phyloP scores from a whole-genome alignment of 2,113 vertebrate genomes.

The Cavia aperea region DNA sequence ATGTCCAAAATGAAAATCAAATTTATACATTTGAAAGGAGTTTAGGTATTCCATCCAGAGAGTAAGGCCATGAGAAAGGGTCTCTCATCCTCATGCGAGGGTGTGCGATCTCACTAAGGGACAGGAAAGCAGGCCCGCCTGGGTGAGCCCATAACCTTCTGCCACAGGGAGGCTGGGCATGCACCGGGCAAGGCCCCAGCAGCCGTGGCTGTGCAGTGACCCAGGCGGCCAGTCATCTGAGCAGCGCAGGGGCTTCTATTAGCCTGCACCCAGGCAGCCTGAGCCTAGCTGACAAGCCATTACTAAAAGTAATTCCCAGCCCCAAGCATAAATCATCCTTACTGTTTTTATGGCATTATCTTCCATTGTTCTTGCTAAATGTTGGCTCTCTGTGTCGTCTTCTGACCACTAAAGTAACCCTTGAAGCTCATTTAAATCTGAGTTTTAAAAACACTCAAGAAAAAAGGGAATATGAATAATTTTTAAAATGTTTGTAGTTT shows the following conservation, averaged over 20 bases:
- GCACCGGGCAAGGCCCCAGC: not conserved
- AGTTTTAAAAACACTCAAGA: slow-evolving; percentile 25
- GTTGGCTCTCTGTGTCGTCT: not conserved
- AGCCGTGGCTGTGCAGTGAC: slow-evolving; percentile 40
- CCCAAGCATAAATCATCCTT: slow-evolving; percentile 19
- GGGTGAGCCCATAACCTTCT: not conserved
- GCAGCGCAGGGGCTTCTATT: not conserved
- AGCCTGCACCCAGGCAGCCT: not conserved
- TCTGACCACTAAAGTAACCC: not conserved
- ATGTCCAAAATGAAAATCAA: not conserved
- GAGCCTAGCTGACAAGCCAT: not conserved
- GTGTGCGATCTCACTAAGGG: not conserved
- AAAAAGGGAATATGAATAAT: not conserved
- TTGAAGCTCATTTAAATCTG: slow-evolving; percentile 16
- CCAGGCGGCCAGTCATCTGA: slow-evolving; percentile 9
- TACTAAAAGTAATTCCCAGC: slow-evolving; percentile 17
- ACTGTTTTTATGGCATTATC: slow-evolving; percentile 30
- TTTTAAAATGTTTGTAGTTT: slow-evolving; percentile 4
- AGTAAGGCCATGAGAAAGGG: not conserved
- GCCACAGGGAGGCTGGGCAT: not conserved
- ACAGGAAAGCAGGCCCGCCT: not conserved
- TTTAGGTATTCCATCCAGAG: not conserved
- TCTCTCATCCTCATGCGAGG: not conserved
- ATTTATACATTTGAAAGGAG: slow-evolving; percentile 5
- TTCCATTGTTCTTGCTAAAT: slow-evolving; percentile 19